phyloP scores from a whole-genome alignment of 1,140 invertebrate species.

The Cherax quadricarinatus region DNA sequence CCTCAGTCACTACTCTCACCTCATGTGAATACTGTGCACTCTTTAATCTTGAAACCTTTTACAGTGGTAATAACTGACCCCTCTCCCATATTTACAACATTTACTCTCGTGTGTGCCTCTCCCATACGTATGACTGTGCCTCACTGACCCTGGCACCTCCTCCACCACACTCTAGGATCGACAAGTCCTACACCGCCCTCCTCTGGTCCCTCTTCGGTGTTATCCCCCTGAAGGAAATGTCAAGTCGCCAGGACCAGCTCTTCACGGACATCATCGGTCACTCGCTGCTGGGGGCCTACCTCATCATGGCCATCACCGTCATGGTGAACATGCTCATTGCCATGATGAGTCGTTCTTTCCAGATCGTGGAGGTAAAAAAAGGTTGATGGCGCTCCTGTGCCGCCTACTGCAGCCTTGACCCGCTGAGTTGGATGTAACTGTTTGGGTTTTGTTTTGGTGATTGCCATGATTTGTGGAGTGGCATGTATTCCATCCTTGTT shows the following conservation, averaged over 20 bases:
- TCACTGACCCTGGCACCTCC: conserved; percentile 14
- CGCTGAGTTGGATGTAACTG: conserved; percentile 12
- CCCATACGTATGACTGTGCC: neutral
- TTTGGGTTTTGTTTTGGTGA: conserved; percentile 4
- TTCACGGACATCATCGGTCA: conserved; percentile 75
- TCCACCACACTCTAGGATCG: conserved; percentile 76
- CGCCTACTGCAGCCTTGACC: conserved; percentile 4
- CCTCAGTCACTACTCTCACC: too few relatives aligned
- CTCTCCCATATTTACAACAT: neutral
- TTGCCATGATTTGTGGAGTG: neutral
- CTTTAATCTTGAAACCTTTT: neutral
- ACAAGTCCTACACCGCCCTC: conserved; percentile 79
- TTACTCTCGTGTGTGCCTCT: neutral
- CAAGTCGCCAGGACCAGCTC: conserved; percentile 70
- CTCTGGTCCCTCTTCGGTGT: conserved; percentile 80
- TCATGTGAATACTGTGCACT: neutral
- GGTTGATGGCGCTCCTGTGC: neutral
- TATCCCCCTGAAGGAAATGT: conserved; percentile 74
- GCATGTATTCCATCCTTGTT: neutral
- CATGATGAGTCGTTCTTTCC: conserved; percentile 82
- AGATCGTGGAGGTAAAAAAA: conserved; percentile 79
- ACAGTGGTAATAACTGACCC: neutral
- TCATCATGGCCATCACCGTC: conserved; percentile 81
- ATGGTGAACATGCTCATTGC: conserved; percentile 82
- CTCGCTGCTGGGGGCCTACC: conserved; percentile 78